These are phyloP conservation scores for Charanyca ferruginea DNA, from an alignment of 2,888 invertebrate species.

Conservation along the genomic window DNA sequence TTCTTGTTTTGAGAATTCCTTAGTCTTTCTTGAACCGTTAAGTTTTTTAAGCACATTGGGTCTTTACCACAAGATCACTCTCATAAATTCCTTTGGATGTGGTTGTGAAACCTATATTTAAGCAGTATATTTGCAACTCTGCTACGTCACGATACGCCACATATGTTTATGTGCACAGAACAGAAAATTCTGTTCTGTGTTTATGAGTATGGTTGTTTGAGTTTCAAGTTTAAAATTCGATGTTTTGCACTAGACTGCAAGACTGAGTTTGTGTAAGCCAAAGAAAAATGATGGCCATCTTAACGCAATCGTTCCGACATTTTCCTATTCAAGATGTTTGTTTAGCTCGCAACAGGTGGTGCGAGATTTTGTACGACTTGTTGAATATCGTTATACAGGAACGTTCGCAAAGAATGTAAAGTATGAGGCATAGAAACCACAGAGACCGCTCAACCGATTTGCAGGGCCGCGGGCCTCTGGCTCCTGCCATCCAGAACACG, in stretches of 20 bases:
- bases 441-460: conserved; percentile 23
- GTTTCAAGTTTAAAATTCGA: conserved; percentile 11
- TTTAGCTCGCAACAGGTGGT: conserved; percentile 49
- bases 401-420: conserved; percentile 19
- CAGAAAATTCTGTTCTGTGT: too few species aligned
- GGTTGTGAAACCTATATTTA: not conserved
- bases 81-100: not conserved
- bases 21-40: not conserved
- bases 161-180: conserved; percentile 9
- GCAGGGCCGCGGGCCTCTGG: too few species aligned
- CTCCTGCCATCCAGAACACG: conserved; percentile 55
- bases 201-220: too few species aligned
- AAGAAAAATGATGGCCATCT: conserved; percentile 35
- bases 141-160: not conserved
- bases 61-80: not conserved
- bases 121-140: conserved; percentile 10
- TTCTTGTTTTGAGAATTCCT: not conserved
- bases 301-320: conserved; percentile 28
- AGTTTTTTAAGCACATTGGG: not conserved
- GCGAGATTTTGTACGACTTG: conserved; percentile 49
- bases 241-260: not conserved
- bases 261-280: conserved; percentile 13
- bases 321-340: conserved; percentile 37
- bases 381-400: conserved; percentile 40
- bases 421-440: conserved; percentile 11